Base-by-base conservation (phyloP, 2,888 invertebrate genomes). In the Amphipoea lucens region DNA sequence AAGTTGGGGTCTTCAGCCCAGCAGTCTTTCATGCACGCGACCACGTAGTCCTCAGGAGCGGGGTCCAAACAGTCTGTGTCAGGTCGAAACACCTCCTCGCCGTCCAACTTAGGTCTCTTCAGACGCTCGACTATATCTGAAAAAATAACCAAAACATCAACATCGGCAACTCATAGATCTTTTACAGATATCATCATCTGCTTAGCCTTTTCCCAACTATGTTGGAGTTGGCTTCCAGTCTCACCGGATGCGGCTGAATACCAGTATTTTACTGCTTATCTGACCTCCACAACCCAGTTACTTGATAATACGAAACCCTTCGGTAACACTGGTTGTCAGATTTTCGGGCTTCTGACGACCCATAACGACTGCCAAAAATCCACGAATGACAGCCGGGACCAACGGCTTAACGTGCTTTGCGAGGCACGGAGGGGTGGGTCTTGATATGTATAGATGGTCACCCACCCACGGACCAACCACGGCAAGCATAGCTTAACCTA, bases 1-100 rank as follows among this genome's bases (percentile, higher is more conserved):
- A 96, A 92, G 81, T 98, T 98, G 1, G 99, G 98, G 90, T 98
- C 98, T 93, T 99, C 99, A 36, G 98, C 97, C 99, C 99, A 99
- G 94, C 99, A 99, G 92, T 99, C 99, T 91, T 97, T 97, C 97
- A 99, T 99, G 91, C 98, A 98, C 85, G 97, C 97, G 83, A 98
- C 95, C 81, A 99, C 97, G 94, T 98, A 99, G 87, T 98, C 98
- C 79, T 98, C 98, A 72, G 98, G 97, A 88, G 97, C 97, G 51
- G 97, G 97, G 81, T 98, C 98, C 80, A 98, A 97, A 60, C 98
- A 97, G 87, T 98, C 97, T 86, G 98, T 95, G 94, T 98, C 98
- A 17, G 99, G 99, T 83, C 99, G 97, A 95, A 98, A 98, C 86
- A 98, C 97, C 89, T 97, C 97, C 89, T 98, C 98, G 62, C 98